Evolutionary conservation across 2,797 vertebrate genomes (phyloP).

Genomic region (Scleropages formosus): DNA sequence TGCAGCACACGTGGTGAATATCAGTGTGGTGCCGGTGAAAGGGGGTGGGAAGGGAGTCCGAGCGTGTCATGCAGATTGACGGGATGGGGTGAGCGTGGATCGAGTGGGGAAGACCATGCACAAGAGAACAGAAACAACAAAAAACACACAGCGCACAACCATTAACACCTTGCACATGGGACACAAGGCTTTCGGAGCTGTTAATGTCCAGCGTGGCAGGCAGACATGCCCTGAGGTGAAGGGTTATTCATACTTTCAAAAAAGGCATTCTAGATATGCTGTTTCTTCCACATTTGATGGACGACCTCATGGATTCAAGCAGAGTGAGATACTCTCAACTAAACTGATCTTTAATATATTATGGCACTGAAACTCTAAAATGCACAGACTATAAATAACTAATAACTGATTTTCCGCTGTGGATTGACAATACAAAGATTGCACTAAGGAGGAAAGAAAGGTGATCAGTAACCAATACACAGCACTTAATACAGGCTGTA

Average conservation of each 20-base stretch:
- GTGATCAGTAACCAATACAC: too few species aligned
- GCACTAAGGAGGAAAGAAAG: too few species aligned
- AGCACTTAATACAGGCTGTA: too few species aligned
- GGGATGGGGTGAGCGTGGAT: slow-evolving; percentile 1
- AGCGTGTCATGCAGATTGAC: slow-evolving; percentile 49
- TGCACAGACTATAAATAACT: too few species aligned
- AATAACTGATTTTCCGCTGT: too few species aligned
- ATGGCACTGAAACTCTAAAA: too few species aligned
- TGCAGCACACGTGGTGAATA: slow-evolving; percentile 70
- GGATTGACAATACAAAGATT: too few species aligned
- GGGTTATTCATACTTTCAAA: slow-evolving; percentile 45
- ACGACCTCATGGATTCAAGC: background rate
- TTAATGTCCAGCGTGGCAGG: slow-evolving; percentile 50
- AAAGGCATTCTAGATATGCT: slow-evolving; percentile 30
- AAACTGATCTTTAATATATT: too few species aligned
- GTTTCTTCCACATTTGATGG: background rate
- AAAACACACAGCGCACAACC: slow-evolving; percentile 86
- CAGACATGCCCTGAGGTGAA: slow-evolving; percentile 50
- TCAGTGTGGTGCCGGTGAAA: slow-evolving; percentile 39
- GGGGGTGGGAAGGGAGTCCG: slow-evolving; percentile 58
- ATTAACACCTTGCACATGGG: slow-evolving; percentile 77
- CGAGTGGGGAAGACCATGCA: slow-evolving; percentile 68
- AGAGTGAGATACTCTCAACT: too few species aligned
- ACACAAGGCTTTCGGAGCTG: slow-evolving; percentile 55
- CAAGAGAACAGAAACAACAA: slow-evolving; percentile 63